phyloP scores from a whole-genome alignment of 2,888 invertebrate genomes.

The Caenorhabditis imperialis region DNA sequence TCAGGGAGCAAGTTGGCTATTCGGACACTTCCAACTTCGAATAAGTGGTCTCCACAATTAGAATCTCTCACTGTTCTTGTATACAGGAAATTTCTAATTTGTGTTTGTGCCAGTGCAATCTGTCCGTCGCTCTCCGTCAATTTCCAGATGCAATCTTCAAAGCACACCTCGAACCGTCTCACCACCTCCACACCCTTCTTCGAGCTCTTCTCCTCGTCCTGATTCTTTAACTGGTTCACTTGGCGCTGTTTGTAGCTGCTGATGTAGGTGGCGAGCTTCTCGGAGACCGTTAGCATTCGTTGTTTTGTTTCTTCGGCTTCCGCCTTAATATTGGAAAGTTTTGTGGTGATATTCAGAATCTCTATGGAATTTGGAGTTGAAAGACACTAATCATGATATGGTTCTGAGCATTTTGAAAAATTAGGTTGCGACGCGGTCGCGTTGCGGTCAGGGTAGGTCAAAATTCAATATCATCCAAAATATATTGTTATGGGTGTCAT shows the following conservation, averaged over 20 bases:
- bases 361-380: too few species aligned
- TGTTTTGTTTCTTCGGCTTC: constrained; percentile 77
- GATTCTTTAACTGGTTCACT: constrained; percentile 64
- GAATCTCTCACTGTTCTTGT: constrained; percentile 96
- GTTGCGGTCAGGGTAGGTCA: too few species aligned
- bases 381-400: too few species aligned
- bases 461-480: too few species aligned
- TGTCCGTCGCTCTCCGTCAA: constrained; percentile 98
- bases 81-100: constrained; percentile 95
- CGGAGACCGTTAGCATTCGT: constrained; percentile 88
- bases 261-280: constrained; percentile 94
- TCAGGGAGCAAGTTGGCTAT: constrained; percentile 95
- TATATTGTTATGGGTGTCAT: too few species aligned
- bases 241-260: constrained; percentile 81
- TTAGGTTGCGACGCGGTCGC: too few species aligned
- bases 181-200: constrained; percentile 67
- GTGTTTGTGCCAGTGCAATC: constrained; percentile 94
- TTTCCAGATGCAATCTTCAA: constrained; percentile 97
- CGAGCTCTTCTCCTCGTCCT: constrained; percentile 22
- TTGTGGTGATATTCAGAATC: too few species aligned
- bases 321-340: too few species aligned
- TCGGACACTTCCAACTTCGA: constrained; percentile 94
- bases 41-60: constrained; percentile 95
- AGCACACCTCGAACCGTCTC: constrained; percentile 84
- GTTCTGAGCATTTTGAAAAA: too few species aligned